phyloP scores from a whole-genome alignment of 2,113 vertebrate genomes.

The Plectropomus leopardus region DNA sequence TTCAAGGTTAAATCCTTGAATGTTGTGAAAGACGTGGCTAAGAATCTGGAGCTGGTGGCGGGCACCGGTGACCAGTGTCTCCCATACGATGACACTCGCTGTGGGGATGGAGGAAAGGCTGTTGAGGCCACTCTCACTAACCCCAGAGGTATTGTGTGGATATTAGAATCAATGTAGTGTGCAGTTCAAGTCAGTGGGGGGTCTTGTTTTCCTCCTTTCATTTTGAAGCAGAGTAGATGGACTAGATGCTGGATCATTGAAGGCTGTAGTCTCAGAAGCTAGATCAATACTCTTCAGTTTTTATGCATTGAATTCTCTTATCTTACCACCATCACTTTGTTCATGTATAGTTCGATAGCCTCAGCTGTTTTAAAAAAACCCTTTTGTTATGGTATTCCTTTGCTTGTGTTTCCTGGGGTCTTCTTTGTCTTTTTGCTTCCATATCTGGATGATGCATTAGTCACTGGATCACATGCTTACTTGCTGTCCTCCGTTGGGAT shows the following conservation, averaged over 20 bases:
- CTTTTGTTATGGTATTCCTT: not conserved
- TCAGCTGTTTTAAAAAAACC: conserved; percentile 12
- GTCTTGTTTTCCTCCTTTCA: not conserved
- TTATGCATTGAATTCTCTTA: conserved; percentile 50
- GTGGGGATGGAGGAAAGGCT: conserved; percentile 97
- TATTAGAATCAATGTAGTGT: conserved; percentile 18
- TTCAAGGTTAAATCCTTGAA: conserved; percentile 94
- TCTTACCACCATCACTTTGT: conserved; percentile 13
- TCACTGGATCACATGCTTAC: conserved; percentile 55
- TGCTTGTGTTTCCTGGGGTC: conserved; percentile 3
- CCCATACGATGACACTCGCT: conserved; percentile 96
- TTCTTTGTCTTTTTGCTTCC: conserved; percentile 31
- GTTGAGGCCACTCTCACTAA: conserved; percentile 95
- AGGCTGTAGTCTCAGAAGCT: conserved; percentile 21
- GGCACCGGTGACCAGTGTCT: conserved; percentile 98
- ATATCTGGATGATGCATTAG: conserved; percentile 59
- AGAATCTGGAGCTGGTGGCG: conserved; percentile 94
- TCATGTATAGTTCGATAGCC: not conserved
- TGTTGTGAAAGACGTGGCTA: conserved; percentile 93
- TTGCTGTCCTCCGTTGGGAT: conserved; percentile 47
- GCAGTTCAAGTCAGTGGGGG: not conserved
- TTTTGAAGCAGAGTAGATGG: conserved; percentile 24
- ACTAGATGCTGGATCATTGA: not conserved
- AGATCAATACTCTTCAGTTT: conserved; percentile 64
- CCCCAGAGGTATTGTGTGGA: conserved; percentile 90